These are phyloP conservation scores for Aleiodes alternator DNA, from an alignment of 2,888 invertebrate genomes.

Conservation along the genomic window DNA sequence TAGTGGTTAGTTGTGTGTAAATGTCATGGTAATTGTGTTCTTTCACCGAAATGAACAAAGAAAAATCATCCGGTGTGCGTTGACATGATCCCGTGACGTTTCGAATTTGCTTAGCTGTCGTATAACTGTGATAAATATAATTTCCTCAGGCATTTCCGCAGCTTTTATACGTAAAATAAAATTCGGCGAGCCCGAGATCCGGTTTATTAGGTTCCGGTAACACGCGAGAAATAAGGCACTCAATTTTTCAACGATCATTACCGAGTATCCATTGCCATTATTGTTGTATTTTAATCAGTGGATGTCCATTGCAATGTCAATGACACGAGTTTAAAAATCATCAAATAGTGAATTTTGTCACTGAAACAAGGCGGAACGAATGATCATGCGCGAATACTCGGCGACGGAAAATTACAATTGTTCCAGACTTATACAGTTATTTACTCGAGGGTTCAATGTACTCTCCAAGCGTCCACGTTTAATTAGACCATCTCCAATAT, in stretches of 20 bases:
- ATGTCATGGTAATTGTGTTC: conserved; percentile 61
- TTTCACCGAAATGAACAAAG: conserved; percentile 58
- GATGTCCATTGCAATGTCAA: neutral
- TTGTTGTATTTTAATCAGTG: neutral
- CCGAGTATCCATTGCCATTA: neutral
- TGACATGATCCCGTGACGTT: conserved; percentile 47
- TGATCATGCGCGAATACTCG: conserved; percentile 59
- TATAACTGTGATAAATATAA: conserved; percentile 71
- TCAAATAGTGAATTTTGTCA: conserved; percentile 48
- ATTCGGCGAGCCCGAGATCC: conserved; percentile 65
- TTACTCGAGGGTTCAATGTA: conserved; percentile 48
- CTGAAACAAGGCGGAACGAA: conserved; percentile 67
- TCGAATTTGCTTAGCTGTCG: conserved; percentile 42
- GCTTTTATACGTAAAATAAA: conserved; percentile 64
- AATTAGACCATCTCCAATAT: conserved; percentile 47
- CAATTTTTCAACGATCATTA: conserved; percentile 7
- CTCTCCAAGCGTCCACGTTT: conserved; percentile 46
- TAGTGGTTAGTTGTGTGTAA: conserved; percentile 55
- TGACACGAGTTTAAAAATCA: conserved; percentile 28
- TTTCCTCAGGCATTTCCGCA: conserved; percentile 71
- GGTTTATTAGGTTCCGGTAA: conserved; percentile 61
- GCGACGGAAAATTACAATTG: conserved; percentile 53
- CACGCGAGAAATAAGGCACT: conserved; percentile 37
- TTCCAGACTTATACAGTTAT: conserved; percentile 69
- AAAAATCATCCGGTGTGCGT: conserved; percentile 66